These are phyloP conservation scores for Bujurquina vittata DNA, from an alignment of 2,113 vertebrate species.

Conservation along the genomic window DNA sequence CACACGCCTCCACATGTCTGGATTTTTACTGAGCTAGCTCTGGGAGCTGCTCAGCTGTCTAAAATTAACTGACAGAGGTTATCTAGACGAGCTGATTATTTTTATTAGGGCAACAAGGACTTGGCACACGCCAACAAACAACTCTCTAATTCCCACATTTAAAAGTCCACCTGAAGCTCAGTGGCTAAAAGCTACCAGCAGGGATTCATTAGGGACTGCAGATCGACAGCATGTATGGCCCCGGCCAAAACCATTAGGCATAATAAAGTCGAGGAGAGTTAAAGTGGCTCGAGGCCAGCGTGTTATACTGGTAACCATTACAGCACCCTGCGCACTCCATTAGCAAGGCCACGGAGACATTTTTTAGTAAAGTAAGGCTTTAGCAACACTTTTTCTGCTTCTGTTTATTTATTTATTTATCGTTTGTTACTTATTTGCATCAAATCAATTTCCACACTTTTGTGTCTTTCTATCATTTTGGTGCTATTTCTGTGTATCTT, in stretches of 20 bases:
- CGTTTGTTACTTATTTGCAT: too few relatives aligned
- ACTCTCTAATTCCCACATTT: conserved; percentile 10
- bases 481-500: neutral
- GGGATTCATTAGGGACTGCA: conserved; percentile 22
- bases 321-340: neutral
- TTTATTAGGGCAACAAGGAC: conserved; percentile 4
- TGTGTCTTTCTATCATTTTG: neutral
- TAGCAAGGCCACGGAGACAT: neutral
- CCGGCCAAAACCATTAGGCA: conserved; percentile 21
- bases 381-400: neutral
- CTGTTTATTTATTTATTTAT: neutral
- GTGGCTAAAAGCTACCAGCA: conserved; percentile 8
- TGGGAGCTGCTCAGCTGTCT: neutral
- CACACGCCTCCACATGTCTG: neutral
- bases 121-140: conserved; percentile 12
- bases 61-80: conserved; percentile 19
- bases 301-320: conserved; percentile 40
- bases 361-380: neutral
- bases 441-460: neutral
- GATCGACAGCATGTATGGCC: neutral
- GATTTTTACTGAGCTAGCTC: neutral
- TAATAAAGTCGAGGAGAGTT: conserved; percentile 23
- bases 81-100: conserved; percentile 35
- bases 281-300: conserved; percentile 27
- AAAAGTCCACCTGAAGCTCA: neutral